Evolutionary conservation across 2,888 invertebrate species (phyloP).

Genomic region (Acanthosepion esculentum): DNA sequence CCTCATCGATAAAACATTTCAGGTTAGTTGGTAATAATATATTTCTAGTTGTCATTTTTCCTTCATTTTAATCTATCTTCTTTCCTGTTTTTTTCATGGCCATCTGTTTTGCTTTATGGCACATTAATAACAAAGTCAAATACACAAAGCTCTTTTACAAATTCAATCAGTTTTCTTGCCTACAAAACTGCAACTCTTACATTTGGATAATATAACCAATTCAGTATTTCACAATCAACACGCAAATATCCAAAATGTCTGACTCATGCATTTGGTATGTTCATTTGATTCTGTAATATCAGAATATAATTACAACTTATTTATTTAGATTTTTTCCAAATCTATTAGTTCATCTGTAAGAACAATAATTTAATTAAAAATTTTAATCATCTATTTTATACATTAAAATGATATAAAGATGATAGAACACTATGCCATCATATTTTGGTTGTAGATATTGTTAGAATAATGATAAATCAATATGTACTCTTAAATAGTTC

Average conservation of each 20-base stretch:
- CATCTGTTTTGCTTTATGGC: not conserved
- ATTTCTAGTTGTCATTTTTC: not conserved
- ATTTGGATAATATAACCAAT: not conserved
- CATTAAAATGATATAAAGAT: too few species aligned
- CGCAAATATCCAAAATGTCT: not conserved
- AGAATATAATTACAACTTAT: too few species aligned
- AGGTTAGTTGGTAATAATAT: not conserved
- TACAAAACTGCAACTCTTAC: not conserved
- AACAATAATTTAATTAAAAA: too few species aligned
- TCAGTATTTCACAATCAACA: not conserved
- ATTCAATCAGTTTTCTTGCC: not conserved
- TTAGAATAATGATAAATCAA: too few species aligned
- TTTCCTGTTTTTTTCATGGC: not conserved
- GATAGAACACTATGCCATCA: too few species aligned
- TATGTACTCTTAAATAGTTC: too few species aligned
- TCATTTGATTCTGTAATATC: not conserved
- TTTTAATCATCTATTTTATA: too few species aligned
- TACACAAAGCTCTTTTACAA: not conserved
- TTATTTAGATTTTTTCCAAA: too few species aligned
- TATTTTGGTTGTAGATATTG: too few species aligned
- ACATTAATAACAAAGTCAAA: not conserved
- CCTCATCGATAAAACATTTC: not conserved
- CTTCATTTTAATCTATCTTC: too few species aligned
- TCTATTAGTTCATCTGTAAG: too few species aligned
- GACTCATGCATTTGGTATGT: not conserved